phyloP scores from a whole-genome alignment of 2,888 invertebrate genomes.

The Zaprionus lineosus region DNA sequence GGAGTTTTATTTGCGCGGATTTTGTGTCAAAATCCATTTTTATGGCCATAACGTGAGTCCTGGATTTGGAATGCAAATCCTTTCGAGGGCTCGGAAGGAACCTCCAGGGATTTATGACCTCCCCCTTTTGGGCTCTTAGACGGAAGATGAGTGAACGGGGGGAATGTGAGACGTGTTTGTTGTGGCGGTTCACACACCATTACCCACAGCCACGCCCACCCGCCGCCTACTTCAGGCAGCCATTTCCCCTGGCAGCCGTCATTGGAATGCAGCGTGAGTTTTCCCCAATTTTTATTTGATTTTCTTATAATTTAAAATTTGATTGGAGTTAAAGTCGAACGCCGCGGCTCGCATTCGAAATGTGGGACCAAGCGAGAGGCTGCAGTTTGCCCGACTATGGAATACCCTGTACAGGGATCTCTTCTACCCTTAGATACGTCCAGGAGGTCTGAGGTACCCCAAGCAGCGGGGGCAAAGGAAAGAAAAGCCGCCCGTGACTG shows the following conservation, averaged over 20 bases:
- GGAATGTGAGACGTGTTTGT: conserved; percentile 51
- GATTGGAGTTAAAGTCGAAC: conserved; percentile 69
- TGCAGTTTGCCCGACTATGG: too few species aligned
- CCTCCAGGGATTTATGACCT: conserved; percentile 43
- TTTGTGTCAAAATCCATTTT: conserved; percentile 58
- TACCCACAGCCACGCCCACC: conserved; percentile 1
- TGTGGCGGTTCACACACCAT: conserved; percentile 64
- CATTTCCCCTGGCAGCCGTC: too few species aligned
- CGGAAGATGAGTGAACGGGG: conserved; percentile 25
- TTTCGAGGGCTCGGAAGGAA: conserved; percentile 40
- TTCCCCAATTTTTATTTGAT: conserved; percentile 64
- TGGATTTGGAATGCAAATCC: conserved; percentile 56
- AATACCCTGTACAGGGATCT: too few species aligned
- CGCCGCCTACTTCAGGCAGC: not conserved
- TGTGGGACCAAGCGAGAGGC: conserved; percentile 26
- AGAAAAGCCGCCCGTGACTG: too few species aligned
- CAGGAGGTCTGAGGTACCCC: too few species aligned
- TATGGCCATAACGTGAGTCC: conserved; percentile 45
- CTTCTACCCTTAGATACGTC: too few species aligned
- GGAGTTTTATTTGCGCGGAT: conserved; percentile 66
- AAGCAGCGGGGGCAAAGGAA: too few species aligned
- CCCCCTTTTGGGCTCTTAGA: conserved; percentile 34
- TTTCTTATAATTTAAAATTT: conserved; percentile 75
- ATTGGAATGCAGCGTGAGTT: conserved; percentile 52
- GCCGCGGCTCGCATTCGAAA: conserved; percentile 65